Conservation (phyloP, 2,113 vertebrate genomes). For the Tragelaphus scriptus region DNA sequence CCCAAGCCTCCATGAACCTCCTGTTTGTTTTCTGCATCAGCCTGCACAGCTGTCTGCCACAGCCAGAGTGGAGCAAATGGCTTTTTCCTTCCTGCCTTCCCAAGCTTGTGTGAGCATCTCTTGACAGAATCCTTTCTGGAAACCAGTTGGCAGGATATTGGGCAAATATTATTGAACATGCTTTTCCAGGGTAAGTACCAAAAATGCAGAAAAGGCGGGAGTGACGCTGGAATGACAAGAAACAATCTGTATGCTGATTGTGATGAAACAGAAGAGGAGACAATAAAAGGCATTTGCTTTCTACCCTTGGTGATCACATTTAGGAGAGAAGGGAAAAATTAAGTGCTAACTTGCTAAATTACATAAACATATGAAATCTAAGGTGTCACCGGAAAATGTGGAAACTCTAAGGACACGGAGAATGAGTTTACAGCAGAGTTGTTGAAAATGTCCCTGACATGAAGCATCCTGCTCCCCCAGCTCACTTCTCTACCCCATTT, state of each 20-base stretch:
- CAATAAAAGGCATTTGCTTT: background rate
- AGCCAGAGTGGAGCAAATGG: background rate
- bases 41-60: background rate
- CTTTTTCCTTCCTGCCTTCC: background rate
- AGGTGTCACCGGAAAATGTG: background rate
- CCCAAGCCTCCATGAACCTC: no score
- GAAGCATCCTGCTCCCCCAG: fast-evolving
- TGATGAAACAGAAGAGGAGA: background rate
- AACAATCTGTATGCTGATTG: background rate
- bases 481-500: background rate
- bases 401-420: background rate
- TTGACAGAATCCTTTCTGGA: background rate
- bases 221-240: background rate
- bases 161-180: background rate
- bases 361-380: background rate
- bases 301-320: background rate
- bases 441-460: background rate
- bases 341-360: background rate
- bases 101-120: background rate
- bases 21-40: fast-evolving
- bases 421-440: no score
- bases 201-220: background rate
- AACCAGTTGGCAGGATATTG: background rate
- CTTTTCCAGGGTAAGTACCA: background rate
- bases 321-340: background rate